These are phyloP conservation scores for Microcebus murinus DNA, from an alignment of 2,113 vertebrate genomes.

Conservation along the genomic window DNA sequence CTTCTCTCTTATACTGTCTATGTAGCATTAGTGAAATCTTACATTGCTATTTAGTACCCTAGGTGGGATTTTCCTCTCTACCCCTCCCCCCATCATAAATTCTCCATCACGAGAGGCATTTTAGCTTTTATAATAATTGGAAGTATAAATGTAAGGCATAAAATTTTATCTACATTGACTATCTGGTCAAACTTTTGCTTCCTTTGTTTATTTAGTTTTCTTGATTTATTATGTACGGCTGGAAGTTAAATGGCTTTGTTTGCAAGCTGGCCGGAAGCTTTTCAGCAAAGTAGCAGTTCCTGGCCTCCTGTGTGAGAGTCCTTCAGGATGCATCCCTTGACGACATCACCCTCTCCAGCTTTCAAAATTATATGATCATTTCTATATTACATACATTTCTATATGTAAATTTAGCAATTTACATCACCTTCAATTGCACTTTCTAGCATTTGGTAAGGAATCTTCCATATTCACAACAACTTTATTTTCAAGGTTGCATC, in stretches of 20 bases:
- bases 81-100: background rate
- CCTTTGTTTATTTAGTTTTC: background rate
- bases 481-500: background rate
- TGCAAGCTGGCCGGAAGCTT: background rate
- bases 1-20: background rate
- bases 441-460: background rate
- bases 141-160: background rate
- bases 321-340: background rate
- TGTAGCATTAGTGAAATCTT: background rate
- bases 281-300: background rate
- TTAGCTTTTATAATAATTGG: background rate
- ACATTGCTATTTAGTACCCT: background rate
- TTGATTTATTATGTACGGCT: background rate
- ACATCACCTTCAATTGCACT: background rate
- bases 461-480: background rate
- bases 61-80: background rate
- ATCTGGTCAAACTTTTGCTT: background rate
- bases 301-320: background rate
- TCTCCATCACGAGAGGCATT: background rate
- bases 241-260: conserved; percentile 32
- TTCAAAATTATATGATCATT: background rate
- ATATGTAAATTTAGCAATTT: background rate
- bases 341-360: background rate
- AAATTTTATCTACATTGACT: background rate
- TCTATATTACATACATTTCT: background rate